Percentiles rank a stretch among this genome's conserved stretches.
These are phyloP conservation scores for Chloroclystis v-ata DNA, from an alignment of 2,888 invertebrate genomes.

Conservation along the genomic window DNA sequence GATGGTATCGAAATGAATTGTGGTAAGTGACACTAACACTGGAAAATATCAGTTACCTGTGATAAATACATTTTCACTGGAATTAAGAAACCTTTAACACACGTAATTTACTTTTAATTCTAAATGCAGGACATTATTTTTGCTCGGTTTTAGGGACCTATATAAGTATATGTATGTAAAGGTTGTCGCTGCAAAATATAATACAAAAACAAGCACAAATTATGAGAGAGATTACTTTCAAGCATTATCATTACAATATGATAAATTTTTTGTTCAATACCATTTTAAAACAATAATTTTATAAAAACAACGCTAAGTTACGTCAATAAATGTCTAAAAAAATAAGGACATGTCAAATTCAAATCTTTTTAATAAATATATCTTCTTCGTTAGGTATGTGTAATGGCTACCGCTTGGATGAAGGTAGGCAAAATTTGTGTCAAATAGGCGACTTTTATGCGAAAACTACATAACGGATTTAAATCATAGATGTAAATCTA, in stretches of 20 bases:
- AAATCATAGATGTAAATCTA: no score
- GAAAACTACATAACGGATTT: no score
- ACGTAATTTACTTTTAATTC: not conserved
- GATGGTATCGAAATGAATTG: constrained; percentile 81
- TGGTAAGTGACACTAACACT: constrained; percentile 73
- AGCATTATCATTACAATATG: constrained; percentile 7
- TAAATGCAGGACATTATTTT: no score
- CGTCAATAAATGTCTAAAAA: not conserved
- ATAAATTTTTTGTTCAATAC: constrained; percentile 6
- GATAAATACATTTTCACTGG: constrained; percentile 12
- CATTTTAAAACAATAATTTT: constrained; percentile 18
- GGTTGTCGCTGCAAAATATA: constrained; percentile 4
- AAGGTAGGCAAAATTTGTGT: no score
- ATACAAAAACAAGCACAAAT: constrained; percentile 3
- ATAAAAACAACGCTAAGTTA: constrained; percentile 8
- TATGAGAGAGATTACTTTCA: constrained; percentile 3
- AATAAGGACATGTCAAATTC: not conserved
- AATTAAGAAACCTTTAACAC: not conserved
- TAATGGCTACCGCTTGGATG: no score
- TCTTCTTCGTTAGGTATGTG: no score
- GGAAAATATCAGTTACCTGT: constrained; percentile 8
- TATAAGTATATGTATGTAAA: not conserved
- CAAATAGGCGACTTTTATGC: no score
- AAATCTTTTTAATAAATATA: no score
- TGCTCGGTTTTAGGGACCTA: not conserved